Percentiles rank a stretch among this genome's conserved stretches.
phyloP scores from a whole-genome alignment of 2,113 vertebrate genomes.

The Camelus bactrianus region DNA sequence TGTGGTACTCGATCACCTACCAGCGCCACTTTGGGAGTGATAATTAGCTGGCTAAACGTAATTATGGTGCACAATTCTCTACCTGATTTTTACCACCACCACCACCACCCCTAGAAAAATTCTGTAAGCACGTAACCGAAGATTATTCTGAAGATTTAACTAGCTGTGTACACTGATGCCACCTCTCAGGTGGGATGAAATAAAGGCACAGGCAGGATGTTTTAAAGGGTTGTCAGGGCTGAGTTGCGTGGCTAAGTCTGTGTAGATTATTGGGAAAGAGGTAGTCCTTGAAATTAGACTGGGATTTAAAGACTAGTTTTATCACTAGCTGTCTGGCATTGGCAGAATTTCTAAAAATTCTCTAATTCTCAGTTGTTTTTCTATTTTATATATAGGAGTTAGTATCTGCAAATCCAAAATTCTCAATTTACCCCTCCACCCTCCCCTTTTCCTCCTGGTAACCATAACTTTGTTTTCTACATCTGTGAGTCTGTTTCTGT shows the following conservation, averaged over 20 bases:
- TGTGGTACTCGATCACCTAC: background rate
- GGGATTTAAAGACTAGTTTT: background rate
- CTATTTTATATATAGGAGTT: too few relatives aligned
- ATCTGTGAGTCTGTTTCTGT: too few relatives aligned
- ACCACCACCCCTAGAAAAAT: accelerated
- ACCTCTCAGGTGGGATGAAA: background rate
- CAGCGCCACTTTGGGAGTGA: background rate
- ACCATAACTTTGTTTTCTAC: too few relatives aligned
- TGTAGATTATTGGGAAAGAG: background rate
- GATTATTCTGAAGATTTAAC: background rate
- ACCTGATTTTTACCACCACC: background rate
- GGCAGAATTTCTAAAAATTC: background rate
- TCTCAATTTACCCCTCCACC: too few relatives aligned
- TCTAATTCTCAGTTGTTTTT: background rate
- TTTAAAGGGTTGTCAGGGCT: background rate
- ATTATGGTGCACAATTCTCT: background rate
- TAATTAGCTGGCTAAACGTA: background rate
- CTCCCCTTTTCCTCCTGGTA: too few relatives aligned
- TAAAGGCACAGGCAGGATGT: background rate
- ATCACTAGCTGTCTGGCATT: background rate
- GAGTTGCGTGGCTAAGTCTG: background rate
- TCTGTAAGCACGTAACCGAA: background rate
- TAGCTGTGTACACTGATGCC: background rate
- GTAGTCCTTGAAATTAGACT: background rate
- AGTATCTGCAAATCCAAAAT: too few relatives aligned